Evolutionary conservation across 1,140 invertebrate genomes (phyloP), one percentile per base, ranked within the genome.

Genomic region (Apis dorsata): DNA sequence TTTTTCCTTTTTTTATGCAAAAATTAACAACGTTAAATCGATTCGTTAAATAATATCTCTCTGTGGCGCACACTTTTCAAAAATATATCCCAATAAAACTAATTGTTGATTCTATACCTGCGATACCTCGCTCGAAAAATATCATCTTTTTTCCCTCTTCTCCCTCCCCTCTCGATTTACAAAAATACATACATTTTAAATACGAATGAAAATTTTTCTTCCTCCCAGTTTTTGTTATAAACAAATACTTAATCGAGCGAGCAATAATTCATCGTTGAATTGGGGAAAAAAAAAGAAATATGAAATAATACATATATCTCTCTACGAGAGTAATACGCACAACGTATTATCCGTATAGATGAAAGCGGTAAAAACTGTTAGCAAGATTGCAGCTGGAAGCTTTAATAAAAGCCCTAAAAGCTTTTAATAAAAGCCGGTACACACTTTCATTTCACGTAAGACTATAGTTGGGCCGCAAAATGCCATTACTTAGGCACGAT

Each of bases 331-430:
- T 34, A 7, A 34, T 21, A 44, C 28, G 34, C 19, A n/a, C 19
- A 21, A 70, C 57, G 60, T 60, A 51, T 57, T 19, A 59, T 24
- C 65, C 24, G 10, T 60, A 53, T 60, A 53, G 28, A 55, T 11
- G 57, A 53, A 9, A 68, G 57, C 65, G 21, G 24, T 82, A 69
- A 82, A 44, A 77, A 53, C 65, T 49, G 65, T 75, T 77, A 82
- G 55, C 80, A 60, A 77, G 73, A 77, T 68, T 77, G n/a, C 59
- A 34, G 34, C 2, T 44, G 28, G 73, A 77, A 15, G 63, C 55
- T 81, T 81, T 81, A 81, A 82, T 82, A 69, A 82, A 82, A 77
- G 80, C 80, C 53, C 49, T 69, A 28, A 77, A 77, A 82, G 80
- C 80, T 82, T 82, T 82, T 82, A 77, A 82, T 76, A 82, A 82